Base-by-base conservation (phyloP, 2,888 invertebrate genomes). In the Pardosa pseudoannulata region DNA sequence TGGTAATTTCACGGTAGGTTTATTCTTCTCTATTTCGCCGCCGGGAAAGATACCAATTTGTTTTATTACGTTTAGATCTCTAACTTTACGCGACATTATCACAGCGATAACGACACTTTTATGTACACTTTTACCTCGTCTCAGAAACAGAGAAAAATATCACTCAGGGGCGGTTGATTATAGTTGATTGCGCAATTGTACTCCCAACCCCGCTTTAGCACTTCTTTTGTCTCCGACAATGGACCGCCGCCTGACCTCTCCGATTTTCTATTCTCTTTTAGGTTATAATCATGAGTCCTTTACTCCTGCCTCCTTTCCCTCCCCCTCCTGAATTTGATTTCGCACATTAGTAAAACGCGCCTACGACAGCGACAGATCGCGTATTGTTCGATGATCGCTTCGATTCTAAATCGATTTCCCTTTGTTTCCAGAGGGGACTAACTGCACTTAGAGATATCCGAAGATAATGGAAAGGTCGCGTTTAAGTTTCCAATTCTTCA, bases 191-290 rank as follows among this genome's bases (percentile, higher is more conserved):
- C 16, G 16, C 5, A 16, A 16, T 23, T 23, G 56, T 3, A 23
- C 56, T 19, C 56, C 56, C n/a, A 23, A n/a, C n/a, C n/a, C 56
- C 56, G 1, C 11, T 56, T 56, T 56, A 56, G 23, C 56, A 56
- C 56, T 56, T 56, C 56, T 56, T 56, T 56, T 56, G 56, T 56
- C 23, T 23, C 3, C 23, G 23, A 56, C 56, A 56, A 56, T 56
- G 23, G 13, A 6, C 23, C 19, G 5, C 6, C 2, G 3, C 7
- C 5, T 23, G 23, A 23, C 36, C 36, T 36, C 6, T 36, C 36
- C 36, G 36, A 36, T 36, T n/a, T 9, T 36, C 5, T 7, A 36
- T 56, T 56, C 56, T n/a, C 23, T 23, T n/a, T 3, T 3, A 11
- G 11, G 19, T 23, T 56, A 56, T 23, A 56, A 56, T 23, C 23